Base-by-base conservation (phyloP, 92 coral and sea anemone species). In the Paragorgia papillata region DNA sequence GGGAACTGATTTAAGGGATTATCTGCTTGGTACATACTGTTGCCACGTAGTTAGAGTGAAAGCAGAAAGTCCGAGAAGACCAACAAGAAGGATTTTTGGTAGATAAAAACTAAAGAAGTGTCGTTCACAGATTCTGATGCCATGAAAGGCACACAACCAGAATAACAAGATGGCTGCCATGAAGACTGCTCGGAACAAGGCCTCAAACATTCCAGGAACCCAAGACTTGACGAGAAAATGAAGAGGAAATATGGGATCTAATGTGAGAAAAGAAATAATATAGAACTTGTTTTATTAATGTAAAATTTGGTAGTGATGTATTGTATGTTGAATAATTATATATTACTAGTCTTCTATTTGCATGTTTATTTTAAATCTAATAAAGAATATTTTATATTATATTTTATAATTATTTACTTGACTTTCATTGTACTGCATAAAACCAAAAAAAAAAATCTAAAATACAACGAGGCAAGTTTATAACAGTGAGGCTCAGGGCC, bases 91-190 rank as follows among this genome's bases (percentile, higher is more conserved):
- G 31, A 94, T 73, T 79, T 94, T 94, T 18, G 98, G 97, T 53
- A 94, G 81, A 37, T 94, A 94, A 79, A 94, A 94, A 34, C 83
- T 70, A 41, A 84, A 43, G 46, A 94, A 85, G 35, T 80, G 84
- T 73, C 98, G 84, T 68, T 94, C 98, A 85, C 91, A 86, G 89
- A 91, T 90, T 79, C 97, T 86, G 67, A 93, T 93, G 65, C 97
- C 97, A 80, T 93, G 97, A 73, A 94, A 94, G 15, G 98, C 98
- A 88, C 98, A 94, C 26, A 94, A 57, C 98, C 98, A 94, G 74
- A 94, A 94, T 39, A 94, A 82, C 86, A 94, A 76, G 62, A 94
- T 79, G 13, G 88, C 89, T 29, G 92, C 87, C 20, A 94, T 92
- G 80, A 94, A 94, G 21, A 90, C 80, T 1, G 98, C 98, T 57